A percentile compares a stretch with the other conserved stretches of the same genome.
Evolutionary conservation across 2,888 invertebrate genomes (phyloP).

Genomic region (Platynereis dumerilii): DNA sequence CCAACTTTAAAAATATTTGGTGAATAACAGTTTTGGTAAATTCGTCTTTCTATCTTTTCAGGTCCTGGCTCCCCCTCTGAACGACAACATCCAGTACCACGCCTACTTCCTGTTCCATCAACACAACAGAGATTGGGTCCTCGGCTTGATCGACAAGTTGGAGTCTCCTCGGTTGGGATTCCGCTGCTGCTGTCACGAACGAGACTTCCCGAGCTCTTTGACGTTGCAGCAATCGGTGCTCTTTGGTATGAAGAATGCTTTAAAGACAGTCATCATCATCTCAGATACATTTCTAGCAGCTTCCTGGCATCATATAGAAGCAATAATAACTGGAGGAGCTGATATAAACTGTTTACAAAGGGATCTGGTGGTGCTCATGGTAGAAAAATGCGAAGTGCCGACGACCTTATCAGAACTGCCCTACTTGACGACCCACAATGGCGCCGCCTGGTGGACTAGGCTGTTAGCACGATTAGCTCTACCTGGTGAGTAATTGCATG

Average conservation of each 20-base stretch:
- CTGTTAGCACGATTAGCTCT: conserved; percentile 27
- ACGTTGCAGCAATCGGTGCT: conserved; percentile 8
- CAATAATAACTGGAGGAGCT: conserved; percentile 24
- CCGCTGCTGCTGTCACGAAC: conserved; percentile 33
- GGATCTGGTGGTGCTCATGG: conserved; percentile 25
- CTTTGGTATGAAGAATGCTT: conserved; percentile 29
- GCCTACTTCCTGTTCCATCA: conserved; percentile 35
- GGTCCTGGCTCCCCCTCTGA: conserved; percentile 25
- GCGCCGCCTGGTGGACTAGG: conserved; percentile 35
- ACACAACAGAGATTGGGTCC: conserved; percentile 33
- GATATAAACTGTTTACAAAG: conserved; percentile 22
- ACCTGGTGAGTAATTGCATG: conserved; percentile 28
- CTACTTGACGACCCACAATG: conserved; percentile 25
- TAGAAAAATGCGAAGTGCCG: conserved; percentile 34
- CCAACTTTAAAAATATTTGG: too few relatives aligned
- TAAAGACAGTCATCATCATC: conserved; percentile 32
- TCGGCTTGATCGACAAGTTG: conserved; percentile 29
- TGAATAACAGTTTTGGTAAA: too few relatives aligned
- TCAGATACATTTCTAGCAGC: conserved; percentile 32
- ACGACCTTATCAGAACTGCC: conserved; percentile 24
- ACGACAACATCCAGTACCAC: conserved; percentile 25
- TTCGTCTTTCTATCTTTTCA: too few relatives aligned
- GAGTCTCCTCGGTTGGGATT: conserved; percentile 33
- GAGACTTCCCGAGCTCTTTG: conserved; percentile 12
- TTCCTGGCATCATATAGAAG: conserved; percentile 29